phyloP scores from a whole-genome alignment of 2,113 vertebrate genomes.

The Rhabdomys dilectus region DNA sequence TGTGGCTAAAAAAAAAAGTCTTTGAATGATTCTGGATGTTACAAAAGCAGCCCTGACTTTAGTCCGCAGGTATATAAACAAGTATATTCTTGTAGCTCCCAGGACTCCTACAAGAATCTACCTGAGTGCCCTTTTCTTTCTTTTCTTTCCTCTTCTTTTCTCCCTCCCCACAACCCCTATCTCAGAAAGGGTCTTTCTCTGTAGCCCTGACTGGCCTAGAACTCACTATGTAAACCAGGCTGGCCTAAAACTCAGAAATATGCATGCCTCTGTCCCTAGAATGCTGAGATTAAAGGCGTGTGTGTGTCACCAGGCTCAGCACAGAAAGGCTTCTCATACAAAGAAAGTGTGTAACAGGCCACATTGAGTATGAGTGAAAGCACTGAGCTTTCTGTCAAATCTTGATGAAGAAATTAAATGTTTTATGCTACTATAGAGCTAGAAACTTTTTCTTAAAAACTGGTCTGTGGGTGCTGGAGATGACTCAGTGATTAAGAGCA shows the following conservation, averaged over 20 bases:
- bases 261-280: neutral
- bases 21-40: constrained; percentile 19
- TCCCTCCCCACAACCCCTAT: neutral
- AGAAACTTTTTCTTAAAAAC: constrained; percentile 37
- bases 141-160: neutral
- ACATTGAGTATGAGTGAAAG: neutral
- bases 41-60: constrained; percentile 34
- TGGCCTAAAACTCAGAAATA: neutral
- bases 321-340: neutral
- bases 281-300: neutral
- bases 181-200: neutral
- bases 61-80: constrained; percentile 23
- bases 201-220: neutral
- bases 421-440: constrained; percentile 51
- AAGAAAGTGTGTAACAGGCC: neutral
- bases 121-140: neutral
- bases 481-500: too few species aligned
- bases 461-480: too few species aligned
- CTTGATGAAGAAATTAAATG: constrained; percentile 8
- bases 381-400: constrained; percentile 33
- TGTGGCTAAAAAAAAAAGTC: constrained; percentile 36
- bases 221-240: neutral
- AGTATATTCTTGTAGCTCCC: neutral
- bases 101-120: neutral
- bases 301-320: neutral